These are phyloP conservation scores for Leptopilina clavipes DNA, from an alignment of 1,140 invertebrate species.

Conservation along the genomic window DNA sequence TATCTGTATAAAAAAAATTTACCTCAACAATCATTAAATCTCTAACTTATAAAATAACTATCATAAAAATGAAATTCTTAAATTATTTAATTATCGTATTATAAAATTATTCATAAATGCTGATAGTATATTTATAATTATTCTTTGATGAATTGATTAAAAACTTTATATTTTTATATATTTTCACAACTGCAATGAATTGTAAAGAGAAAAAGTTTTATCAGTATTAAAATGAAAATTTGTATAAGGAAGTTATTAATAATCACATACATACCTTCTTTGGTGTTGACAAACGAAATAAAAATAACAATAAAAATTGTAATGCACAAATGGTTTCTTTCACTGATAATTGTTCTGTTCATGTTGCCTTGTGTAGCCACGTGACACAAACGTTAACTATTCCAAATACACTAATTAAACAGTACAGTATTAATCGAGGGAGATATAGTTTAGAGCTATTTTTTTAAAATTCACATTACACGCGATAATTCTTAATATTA, in stretches of 20 bases:
- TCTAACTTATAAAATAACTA: too few species aligned
- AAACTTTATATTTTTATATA: not conserved
- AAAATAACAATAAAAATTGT: not conserved
- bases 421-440: not conserved
- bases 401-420: not conserved
- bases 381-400: not conserved
- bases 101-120: too few species aligned
- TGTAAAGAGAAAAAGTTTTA: not conserved
- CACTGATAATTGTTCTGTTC: not conserved
- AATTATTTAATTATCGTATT: too few species aligned
- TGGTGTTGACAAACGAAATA: not conserved
- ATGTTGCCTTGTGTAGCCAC: not conserved
- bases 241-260: too few species aligned
- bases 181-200: too few species aligned
- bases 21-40: not conserved
- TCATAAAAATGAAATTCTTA: not conserved
- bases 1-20: slow-evolving; percentile 67
- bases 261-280: slow-evolving; percentile 7
- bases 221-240: too few species aligned
- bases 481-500: too few species aligned
- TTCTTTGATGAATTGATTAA: not conserved
- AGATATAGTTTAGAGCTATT: not conserved
- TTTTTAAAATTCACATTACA: not conserved
- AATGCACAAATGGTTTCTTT: not conserved
- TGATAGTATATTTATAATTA: not conserved